Base-by-base conservation (phyloP, 2,113 vertebrate species). In the Nannospalax galili region DNA sequence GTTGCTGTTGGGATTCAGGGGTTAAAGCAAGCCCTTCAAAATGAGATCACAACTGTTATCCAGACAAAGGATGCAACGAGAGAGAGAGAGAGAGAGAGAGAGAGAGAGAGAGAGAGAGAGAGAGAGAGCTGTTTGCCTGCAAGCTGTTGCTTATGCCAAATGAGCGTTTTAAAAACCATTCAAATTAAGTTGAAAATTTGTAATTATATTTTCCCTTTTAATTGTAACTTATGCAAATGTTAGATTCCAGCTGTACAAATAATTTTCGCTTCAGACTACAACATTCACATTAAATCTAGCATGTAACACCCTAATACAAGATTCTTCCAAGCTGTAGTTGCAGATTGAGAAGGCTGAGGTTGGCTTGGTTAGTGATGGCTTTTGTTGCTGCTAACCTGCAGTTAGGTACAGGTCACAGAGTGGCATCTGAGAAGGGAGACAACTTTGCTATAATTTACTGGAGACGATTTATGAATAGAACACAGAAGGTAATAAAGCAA, bases 231-330 rank as follows among this genome's bases (percentile, higher is more conserved):
- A 97, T 96, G 94, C 89, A 97, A 90, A 88, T 95, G 58, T 64
- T 67, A n/a, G 90, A 95, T 91, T 95, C 92, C 96, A 97, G 91
- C 97, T 97, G 96, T 91, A 97, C 94, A 97, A 96, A 96, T 98
- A 97, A 95, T 95, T 94, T 96, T 96, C 16, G 0, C 92, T 95
- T 95, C 62, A 96, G 89, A 91, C 73, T 73, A 45, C 75, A 97
- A 86, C 73, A 92, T 93, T 96, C 90, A 79, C 70, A 32, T 95
- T 94, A 88, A 96, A 85, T 7, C 81, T 94, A 94, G 92, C 87
- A 96, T 92, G 42, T 91, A 45, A 95, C 93, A 84, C 90, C 77
- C 82, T 84, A 90, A 28, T 58, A 32, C 2, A 65, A 64, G 79
- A 91, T 85, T 92, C 84, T 95, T 95, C 35, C 35, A 37, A 92